Conservation (phyloP, 1,140 invertebrate genomes). For the Sipha flava region DNA sequence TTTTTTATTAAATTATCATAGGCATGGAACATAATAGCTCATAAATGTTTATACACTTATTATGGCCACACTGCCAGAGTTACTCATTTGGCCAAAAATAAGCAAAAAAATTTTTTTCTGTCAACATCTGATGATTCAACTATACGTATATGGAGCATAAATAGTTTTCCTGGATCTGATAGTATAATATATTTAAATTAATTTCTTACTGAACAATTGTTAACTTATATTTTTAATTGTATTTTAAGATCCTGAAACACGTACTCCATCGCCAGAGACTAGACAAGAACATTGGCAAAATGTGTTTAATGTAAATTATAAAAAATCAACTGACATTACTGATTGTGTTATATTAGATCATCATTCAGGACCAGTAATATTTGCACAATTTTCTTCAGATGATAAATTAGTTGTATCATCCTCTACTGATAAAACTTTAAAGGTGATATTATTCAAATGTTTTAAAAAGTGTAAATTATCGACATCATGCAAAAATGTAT, state of each 20-base stretch:
- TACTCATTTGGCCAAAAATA: slow-evolving; percentile 17
- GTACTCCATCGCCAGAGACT: slow-evolving; percentile 12
- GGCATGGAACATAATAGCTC: background rate
- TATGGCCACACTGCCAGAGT: background rate
- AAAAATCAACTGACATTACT: background rate
- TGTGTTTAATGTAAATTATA: background rate
- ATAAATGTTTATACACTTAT: slow-evolving; percentile 8
- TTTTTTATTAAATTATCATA: background rate
- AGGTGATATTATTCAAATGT: background rate
- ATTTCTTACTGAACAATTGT: background rate
- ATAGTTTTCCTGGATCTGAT: slow-evolving; percentile 73
- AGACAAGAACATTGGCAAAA: slow-evolving; percentile 11
- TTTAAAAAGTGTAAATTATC: too few species aligned
- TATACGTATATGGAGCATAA: slow-evolving; percentile 96
- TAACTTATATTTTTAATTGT: background rate
- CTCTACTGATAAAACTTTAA: slow-evolving; percentile 6
- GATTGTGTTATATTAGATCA: background rate
- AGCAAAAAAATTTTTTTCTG: slow-evolving; percentile 74
- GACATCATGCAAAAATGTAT: too few species aligned
- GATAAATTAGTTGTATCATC: background rate
- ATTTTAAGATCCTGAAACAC: slow-evolving; percentile 1
- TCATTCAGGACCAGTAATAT: background rate
- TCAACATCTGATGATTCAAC: slow-evolving; percentile 99
- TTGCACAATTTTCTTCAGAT: slow-evolving; percentile 13
- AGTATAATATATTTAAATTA: background rate